phyloP scores from a whole-genome alignment of 2,888 invertebrate genomes.

The Hirtodrosophila alboralis region DNA sequence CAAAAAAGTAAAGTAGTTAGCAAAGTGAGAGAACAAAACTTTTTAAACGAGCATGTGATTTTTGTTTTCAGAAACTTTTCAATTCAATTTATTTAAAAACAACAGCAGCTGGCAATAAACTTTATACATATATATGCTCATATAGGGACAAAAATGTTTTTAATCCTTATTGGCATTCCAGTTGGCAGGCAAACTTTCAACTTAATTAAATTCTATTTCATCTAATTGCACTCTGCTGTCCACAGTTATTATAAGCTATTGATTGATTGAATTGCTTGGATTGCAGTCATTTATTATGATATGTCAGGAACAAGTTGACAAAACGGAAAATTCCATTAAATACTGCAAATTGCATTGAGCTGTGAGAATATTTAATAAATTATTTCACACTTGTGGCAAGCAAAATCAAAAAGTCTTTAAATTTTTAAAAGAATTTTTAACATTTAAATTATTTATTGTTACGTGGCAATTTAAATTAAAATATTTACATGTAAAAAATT shows the following conservation, averaged over 20 bases:
- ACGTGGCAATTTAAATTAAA: no score
- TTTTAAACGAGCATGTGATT: conserved; percentile 18
- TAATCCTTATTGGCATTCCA: conserved; percentile 47
- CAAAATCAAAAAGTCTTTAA: no score
- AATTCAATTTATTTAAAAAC: conserved; percentile 46
- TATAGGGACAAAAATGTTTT: conserved; percentile 13
- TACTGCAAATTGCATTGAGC: no score
- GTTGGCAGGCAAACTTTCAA: conserved; percentile 4
- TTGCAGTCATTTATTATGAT: background rate
- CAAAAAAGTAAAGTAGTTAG: conserved; percentile 47
- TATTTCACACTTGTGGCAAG: no score
- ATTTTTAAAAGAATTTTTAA: no score
- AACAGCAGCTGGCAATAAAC: conserved; percentile 10
- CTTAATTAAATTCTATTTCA: conserved; percentile 11
- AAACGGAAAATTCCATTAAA: no score
- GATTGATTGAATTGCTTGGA: conserved; percentile 3
- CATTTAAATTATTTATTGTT: no score
- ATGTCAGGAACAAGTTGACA: background rate
- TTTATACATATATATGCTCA: conserved; percentile 9
- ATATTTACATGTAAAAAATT: no score
- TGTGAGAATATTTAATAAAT: no score
- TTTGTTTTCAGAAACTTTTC: conserved; percentile 10
- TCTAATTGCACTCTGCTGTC: conserved; percentile 17
- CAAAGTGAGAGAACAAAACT: conserved; percentile 33
- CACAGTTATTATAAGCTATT: background rate